phyloP scores from a whole-genome alignment of 2,888 invertebrate species.

The Sarcophaga caerulescens region DNA sequence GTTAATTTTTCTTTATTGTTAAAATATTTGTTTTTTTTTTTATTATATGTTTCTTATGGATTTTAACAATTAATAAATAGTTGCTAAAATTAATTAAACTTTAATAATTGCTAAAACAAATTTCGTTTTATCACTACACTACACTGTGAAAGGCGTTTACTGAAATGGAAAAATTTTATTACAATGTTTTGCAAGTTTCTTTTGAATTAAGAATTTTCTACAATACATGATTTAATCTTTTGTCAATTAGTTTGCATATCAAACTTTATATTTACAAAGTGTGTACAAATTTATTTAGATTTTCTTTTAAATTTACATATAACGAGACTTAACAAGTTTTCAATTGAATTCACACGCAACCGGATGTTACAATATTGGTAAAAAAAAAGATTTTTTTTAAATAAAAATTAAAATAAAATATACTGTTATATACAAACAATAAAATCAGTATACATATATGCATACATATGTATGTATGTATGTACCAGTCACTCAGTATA shows the following conservation, averaged over 20 bases:
- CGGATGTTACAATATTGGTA: conserved; percentile 58
- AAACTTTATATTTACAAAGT: too few relatives aligned
- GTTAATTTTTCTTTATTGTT: conserved; percentile 19
- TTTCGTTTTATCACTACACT: not conserved
- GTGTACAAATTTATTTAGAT: not conserved
- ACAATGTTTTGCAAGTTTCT: too few relatives aligned
- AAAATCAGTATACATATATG: conserved; percentile 20
- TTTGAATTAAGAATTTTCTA: too few relatives aligned
- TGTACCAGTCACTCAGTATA: not conserved
- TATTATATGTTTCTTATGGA: conserved; percentile 35
- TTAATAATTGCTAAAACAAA: conserved; percentile 1
- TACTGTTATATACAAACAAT: not conserved
- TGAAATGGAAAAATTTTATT: too few relatives aligned
- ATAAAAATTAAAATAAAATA: not conserved
- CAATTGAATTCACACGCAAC: conserved; percentile 67
- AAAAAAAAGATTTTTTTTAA: conserved; percentile 19
- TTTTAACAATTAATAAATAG: conserved; percentile 44
- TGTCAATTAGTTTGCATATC: conserved; percentile 25
- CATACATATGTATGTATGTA: not conserved
- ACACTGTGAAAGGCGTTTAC: not conserved
- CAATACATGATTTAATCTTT: not conserved
- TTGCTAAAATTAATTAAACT: conserved; percentile 33
- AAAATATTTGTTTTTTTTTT: conserved; percentile 3
- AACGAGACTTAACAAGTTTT: conserved; percentile 59
- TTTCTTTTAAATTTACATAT: conserved; percentile 45